Conservation (phyloP, 2,797 vertebrate genomes). For the Phyllotis vaccarum region DNA sequence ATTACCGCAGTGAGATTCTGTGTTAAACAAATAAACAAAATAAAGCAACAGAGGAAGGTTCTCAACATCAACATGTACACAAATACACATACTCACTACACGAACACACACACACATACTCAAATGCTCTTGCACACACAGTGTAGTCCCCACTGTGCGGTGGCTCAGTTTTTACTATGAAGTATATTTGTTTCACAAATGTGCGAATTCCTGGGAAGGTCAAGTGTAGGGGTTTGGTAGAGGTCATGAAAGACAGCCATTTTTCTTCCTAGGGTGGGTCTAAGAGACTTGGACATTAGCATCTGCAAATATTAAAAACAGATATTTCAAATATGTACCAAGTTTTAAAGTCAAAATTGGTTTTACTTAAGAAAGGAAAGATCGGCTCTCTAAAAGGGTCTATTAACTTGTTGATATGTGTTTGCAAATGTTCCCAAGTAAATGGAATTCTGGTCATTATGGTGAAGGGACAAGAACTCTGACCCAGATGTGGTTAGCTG, state of each 20-base stretch:
- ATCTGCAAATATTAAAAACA: conserved; percentile 16
- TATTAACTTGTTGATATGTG: background rate
- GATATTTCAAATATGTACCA: conserved; percentile 8
- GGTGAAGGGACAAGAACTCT: background rate
- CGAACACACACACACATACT: background rate
- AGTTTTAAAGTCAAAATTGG: conserved; percentile 44
- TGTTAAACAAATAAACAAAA: background rate
- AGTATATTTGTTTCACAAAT: conserved; percentile 51
- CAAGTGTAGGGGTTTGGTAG: background rate
- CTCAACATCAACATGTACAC: background rate
- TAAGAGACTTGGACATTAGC: conserved; percentile 11
- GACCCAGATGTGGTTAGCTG: background rate
- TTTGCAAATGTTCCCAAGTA: background rate
- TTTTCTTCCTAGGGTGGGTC: conserved; percentile 12
- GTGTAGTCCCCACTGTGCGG: conserved; percentile 40
- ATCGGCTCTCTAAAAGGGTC: background rate
- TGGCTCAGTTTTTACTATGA: conserved; percentile 51
- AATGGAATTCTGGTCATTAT: background rate
- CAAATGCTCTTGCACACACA: background rate
- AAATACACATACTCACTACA: background rate
- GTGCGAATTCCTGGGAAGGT: conserved; percentile 59
- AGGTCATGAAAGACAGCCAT: background rate
- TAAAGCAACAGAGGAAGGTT: too few species aligned
- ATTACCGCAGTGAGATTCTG: background rate
- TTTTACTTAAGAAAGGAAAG: background rate